Base-by-base conservation (phyloP, 2,888 invertebrate species). In the Neocrepidodera transversa region DNA sequence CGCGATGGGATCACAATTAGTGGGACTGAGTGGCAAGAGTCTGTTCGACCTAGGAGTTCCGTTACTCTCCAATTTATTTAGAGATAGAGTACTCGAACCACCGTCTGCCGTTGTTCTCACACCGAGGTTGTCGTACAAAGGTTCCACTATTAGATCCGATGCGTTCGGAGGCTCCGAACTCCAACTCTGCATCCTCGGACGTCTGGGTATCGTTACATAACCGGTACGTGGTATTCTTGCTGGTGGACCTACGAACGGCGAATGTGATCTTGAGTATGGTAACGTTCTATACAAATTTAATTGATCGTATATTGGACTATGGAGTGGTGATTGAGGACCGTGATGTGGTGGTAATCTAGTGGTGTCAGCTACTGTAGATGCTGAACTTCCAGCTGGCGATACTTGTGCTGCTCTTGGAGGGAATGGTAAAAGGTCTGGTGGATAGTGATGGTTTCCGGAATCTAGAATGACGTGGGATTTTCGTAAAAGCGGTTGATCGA, bases 61-160 rank as follows among this genome's bases (percentile, higher is more conserved):
- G 82, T 64, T 82, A 82, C 58, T 84, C 6, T 86, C 86, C 17
- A 87, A 82, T 80, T 91, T 91, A 76, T 92, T 91, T 55, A 93
- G 77, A 54, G 91, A 92, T 26, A 91, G 79, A 2, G 53, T 8
- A 87, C 87, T 2, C 91, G 92, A 45, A 2, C 57, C 64, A n/a
- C 94, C 94, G 64, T 92, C 90, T 13, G 91, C 93, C 13, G 94
- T 92, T 13, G 93, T 93, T 50, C 94, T 84, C 13, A 90, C 80
- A 0, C 94, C 94, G 43, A 94, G 80, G 76, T 93, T 93, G 74
- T 94, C 94, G 75, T 94, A 94, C 17, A 93, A 85, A 0, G 93
- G 93, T 72, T 92, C 92, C 85, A 36, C 83, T 77, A 65, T 68
- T 16, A 64, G 36, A 14, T 71, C 72, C 23, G 64, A 65, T n/a